A percentile compares a stretch with the other conserved stretches of the same genome.
These are phyloP conservation scores for Temnothorax ravouxi DNA, from an alignment of 2,888 invertebrate species.

Conservation along the genomic window DNA sequence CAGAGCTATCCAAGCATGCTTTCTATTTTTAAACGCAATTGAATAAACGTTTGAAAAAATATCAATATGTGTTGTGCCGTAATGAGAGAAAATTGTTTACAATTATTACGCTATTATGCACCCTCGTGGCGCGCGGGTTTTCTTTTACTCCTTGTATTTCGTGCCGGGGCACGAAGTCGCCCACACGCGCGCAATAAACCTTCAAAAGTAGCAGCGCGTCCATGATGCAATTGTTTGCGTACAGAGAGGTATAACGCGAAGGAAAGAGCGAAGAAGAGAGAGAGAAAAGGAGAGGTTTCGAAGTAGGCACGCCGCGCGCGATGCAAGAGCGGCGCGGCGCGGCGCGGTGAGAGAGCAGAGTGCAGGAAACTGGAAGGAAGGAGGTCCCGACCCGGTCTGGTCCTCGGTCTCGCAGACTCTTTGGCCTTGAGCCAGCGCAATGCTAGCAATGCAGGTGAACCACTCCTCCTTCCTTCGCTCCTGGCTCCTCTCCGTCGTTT, in stretches of 20 bases:
- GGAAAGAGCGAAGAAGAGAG: slow-evolving; percentile 61
- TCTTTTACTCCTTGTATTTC: neutral
- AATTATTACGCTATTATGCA: neutral
- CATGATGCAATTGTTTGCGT: slow-evolving; percentile 86
- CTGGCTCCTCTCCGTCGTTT: slow-evolving; percentile 53
- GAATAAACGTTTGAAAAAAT: neutral
- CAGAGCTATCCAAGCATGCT: neutral
- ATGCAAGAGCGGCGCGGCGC: slow-evolving; percentile 1
- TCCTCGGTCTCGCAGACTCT: slow-evolving; percentile 84
- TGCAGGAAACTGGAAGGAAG: slow-evolving; percentile 83
- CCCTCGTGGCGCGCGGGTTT: neutral
- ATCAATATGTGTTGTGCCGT: neutral
- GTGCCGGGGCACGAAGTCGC: slow-evolving; percentile 13
- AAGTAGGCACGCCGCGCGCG: slow-evolving; percentile 45
- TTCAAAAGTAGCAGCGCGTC: slow-evolving; percentile 52
- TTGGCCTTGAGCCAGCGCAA: slow-evolving; percentile 85
- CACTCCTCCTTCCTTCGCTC: slow-evolving; percentile 79
- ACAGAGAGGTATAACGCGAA: slow-evolving; percentile 78
- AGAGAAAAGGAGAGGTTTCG: slow-evolving; percentile 54
- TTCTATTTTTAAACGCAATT: neutral
- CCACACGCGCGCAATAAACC: slow-evolving; percentile 44
- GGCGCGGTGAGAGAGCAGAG: slow-evolving; percentile 71
- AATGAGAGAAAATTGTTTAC: neutral
- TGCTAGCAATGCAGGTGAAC: slow-evolving; percentile 86
- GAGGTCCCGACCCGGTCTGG: slow-evolving; percentile 85